phyloP scores from a whole-genome alignment of 2,113 vertebrate genomes.

The Poecilia latipinna region DNA sequence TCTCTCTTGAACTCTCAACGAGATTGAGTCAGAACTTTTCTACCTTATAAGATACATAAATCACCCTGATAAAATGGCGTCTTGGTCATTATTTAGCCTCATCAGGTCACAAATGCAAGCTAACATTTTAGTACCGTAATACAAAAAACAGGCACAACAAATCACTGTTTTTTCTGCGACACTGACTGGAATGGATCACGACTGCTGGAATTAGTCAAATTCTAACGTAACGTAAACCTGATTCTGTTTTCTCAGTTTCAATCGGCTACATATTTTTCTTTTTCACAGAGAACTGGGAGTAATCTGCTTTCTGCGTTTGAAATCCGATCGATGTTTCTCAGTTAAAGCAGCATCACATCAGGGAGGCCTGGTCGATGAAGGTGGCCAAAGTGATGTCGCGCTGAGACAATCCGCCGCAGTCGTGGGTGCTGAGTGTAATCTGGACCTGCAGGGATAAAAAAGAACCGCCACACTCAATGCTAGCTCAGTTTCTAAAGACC shows the following conservation, averaged over 20 bases:
- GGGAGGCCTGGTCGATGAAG: constrained; percentile 90
- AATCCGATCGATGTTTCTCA: constrained; percentile 6
- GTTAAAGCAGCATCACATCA: constrained; percentile 62
- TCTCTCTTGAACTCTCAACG: too few relatives aligned
- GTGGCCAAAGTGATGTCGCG: constrained; percentile 92
- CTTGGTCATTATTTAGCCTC: neutral
- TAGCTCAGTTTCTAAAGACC: too few relatives aligned
- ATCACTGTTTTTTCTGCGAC: neutral
- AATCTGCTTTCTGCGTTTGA: neutral
- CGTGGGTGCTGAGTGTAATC: constrained; percentile 94
- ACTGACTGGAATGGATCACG: constrained; percentile 9
- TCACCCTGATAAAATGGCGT: neutral
- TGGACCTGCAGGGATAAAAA: constrained; percentile 83
- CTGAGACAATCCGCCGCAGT: constrained; percentile 89
- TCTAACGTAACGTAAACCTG: constrained; percentile 8
- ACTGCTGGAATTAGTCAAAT: neutral
- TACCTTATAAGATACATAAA: too few relatives aligned
- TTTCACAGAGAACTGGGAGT: neutral
- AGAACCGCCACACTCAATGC: neutral
- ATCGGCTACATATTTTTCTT: neutral
- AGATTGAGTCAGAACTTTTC: neutral
- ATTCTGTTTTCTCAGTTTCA: neutral
- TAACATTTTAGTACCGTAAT: constrained; percentile 28
- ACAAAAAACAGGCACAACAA: constrained; percentile 25
- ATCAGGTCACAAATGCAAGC: neutral